These are phyloP conservation scores for Anas platyrhynchos DNA, from an alignment of 2,113 vertebrate genomes.

Conservation along the genomic window DNA sequence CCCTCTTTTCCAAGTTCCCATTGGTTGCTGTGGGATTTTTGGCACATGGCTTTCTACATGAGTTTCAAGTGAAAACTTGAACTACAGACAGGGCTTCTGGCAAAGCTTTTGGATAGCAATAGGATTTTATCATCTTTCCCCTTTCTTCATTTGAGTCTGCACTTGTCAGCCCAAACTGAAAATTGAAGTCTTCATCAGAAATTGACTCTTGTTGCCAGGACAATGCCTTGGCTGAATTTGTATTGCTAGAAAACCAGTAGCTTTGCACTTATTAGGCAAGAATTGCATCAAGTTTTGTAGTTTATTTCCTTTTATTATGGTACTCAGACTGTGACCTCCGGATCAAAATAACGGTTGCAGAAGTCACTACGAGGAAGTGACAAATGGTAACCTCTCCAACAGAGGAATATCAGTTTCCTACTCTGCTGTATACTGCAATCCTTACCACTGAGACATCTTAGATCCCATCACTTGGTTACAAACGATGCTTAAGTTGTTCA, in stretches of 20 bases:
- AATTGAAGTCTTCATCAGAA: not conserved
- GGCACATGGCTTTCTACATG: not conserved
- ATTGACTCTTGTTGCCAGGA: not conserved
- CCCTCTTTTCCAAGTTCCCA: not conserved
- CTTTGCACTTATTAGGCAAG: not conserved
- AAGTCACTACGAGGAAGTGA: not conserved
- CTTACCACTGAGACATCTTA: not conserved
- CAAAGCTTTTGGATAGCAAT: not conserved
- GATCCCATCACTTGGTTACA: too few species aligned
- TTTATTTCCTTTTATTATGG: not conserved
- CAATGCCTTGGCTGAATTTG: not conserved
- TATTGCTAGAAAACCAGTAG: not conserved
- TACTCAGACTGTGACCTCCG: not conserved
- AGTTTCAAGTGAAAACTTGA: slow-evolving; percentile 8
- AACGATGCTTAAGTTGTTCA: not conserved
- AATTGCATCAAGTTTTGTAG: not conserved
- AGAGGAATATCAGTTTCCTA: not conserved
- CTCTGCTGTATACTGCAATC: not conserved
- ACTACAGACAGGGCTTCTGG: not conserved
- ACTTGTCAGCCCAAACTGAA: slow-evolving; percentile 5
- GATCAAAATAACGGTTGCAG: not conserved
- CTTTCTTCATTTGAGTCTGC: not conserved
- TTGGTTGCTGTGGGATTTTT: not conserved
- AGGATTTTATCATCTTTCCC: not conserved
- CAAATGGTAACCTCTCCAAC: not conserved